These are phyloP conservation scores for Acanthosepion lycidas DNA, from an alignment of 2,888 invertebrate genomes.

Conservation along the genomic window DNA sequence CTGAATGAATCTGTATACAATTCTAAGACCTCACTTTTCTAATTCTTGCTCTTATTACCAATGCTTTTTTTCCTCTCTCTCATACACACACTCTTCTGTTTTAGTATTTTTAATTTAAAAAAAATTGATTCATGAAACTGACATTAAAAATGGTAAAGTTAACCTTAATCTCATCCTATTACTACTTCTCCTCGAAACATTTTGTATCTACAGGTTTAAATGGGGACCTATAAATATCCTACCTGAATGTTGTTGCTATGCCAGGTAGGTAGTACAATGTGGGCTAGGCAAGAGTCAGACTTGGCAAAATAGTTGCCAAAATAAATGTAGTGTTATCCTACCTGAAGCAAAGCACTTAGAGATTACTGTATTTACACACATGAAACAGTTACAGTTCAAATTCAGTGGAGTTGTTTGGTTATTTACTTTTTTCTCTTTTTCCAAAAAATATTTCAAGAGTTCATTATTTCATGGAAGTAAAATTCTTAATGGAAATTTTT, in stretches of 20 bases:
- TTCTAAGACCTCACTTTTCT: background rate
- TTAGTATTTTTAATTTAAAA: background rate
- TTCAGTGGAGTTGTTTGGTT: too few species aligned
- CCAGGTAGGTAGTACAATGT: background rate
- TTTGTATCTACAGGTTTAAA: background rate
- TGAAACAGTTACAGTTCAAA: too few species aligned
- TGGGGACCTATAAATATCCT: background rate
- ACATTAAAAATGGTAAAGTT: background rate
- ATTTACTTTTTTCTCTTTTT: too few species aligned
- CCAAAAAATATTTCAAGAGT: too few species aligned
- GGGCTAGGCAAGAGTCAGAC: background rate
- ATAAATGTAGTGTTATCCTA: background rate
- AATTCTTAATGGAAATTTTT: too few species aligned
- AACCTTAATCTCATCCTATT: background rate
- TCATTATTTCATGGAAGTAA: too few species aligned
- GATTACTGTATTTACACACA: background rate
- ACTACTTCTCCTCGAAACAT: background rate
- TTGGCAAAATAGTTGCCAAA: conserved; percentile 20
- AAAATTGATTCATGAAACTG: background rate
- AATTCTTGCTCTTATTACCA: background rate
- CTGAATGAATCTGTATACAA: too few species aligned
- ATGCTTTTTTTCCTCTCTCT: background rate
- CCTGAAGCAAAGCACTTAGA: background rate
- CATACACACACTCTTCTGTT: background rate
- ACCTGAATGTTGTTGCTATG: background rate